Evolutionary conservation across 2,888 invertebrate genomes (phyloP), one percentile per base, ranked within the genome.

Genomic region (Mythimna vitellina): DNA sequence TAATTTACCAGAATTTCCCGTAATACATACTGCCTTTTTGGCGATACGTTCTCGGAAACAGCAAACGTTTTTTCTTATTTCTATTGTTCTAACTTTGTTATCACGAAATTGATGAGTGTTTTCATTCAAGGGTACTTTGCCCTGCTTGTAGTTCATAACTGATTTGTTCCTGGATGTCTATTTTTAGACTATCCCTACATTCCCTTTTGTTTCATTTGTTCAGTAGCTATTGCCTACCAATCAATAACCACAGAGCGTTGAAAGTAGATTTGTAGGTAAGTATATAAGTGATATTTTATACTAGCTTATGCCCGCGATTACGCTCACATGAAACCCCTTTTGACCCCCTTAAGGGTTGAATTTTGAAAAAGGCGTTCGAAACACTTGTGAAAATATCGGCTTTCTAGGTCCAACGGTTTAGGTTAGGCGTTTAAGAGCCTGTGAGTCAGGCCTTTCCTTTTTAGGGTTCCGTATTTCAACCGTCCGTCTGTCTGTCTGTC

Each of bases 1-100:
- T 81, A 81, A 81, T 81, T 73, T 67, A 73, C 22, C 69, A 62
- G 65, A 29, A 51, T 70, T 73, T 64, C 65, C 42, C 51, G n/a
- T 49, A 25, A 65, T 63, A 67, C 29, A n/a, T n/a, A n/a, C 49
- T 54, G 29, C 56, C 38, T 56, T 64, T 53, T n/a, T 63, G 54
- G 20, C 54, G 25, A 29, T 62, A 46, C 25, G 22, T 54, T 58
- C 42, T 60, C 29, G 14, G 35, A 69, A 25, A 20, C 57, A 10
- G 61, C 22, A 69, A 65, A 53, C 57, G 3, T n/a, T n/a, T n/a
- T n/a, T n/a, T n/a, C n/a, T n/a, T n/a, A n/a, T n/a, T n/a, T n/a
- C n/a, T n/a, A n/a, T n/a, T n/a, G 7, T 56, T 17, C n/a, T 22
- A 58, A 65, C n/a, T 29, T 71, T 49, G n/a, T 58, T 65, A 58